phyloP scores from a whole-genome alignment of 2,888 invertebrate genomes.

The Torymus aiolomorphi region DNA sequence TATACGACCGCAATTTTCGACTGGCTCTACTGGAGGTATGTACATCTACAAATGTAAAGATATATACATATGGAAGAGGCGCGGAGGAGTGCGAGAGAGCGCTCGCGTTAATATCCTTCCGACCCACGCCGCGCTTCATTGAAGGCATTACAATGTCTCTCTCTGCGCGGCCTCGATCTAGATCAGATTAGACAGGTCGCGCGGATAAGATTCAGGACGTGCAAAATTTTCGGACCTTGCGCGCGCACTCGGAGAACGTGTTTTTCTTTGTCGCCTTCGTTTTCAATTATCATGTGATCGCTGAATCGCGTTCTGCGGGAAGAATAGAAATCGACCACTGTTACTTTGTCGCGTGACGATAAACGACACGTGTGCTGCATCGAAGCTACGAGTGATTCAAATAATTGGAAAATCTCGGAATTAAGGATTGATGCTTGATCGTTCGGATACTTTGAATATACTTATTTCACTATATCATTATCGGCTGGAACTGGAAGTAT shows the following conservation, averaged over 20 bases:
- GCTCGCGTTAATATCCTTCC: slow-evolving; percentile 8
- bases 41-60: slow-evolving; percentile 21
- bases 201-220: slow-evolving; percentile 14
- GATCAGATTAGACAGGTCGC: slow-evolving; percentile 13
- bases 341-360: too few relatives aligned
- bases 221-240: slow-evolving; percentile 39
- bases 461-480: too few relatives aligned
- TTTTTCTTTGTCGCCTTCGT: not conserved
- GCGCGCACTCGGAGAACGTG: not conserved
- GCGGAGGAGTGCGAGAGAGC: not conserved
- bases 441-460: too few relatives aligned
- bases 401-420: too few relatives aligned
- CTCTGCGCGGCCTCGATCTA: slow-evolving; percentile 34
- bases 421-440: too few relatives aligned
- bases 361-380: too few relatives aligned
- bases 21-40: not conserved
- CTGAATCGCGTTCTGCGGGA: not conserved
- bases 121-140: slow-evolving; percentile 30
- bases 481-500: too few relatives aligned
- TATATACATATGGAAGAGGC: not conserved
- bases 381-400: too few relatives aligned
- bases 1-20: slow-evolving; percentile 28
- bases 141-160: slow-evolving; percentile 26
- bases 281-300: not conserved
- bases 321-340: too few relatives aligned